Base-by-base conservation (phyloP, 2,888 invertebrate genomes). In the Teleiodes luculella region DNA sequence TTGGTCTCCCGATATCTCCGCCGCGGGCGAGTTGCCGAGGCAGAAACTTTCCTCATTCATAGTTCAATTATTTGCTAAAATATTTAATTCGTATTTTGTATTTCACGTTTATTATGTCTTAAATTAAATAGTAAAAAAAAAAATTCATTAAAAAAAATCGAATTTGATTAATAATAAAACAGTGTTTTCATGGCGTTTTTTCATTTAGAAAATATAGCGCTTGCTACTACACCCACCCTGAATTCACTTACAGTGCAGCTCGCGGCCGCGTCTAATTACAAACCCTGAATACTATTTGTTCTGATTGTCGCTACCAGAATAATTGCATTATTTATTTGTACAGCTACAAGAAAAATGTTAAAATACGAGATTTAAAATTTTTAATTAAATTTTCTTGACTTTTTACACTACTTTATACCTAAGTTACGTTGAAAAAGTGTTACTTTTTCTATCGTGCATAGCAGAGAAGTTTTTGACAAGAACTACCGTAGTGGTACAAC, bases 281-380 rank as follows among this genome's bases (percentile, higher is more conserved):
- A 84, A 78, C 75, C 78, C 73, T 77, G 78, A 78, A 80, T 70
- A 66, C 77, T 83, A 83, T 84, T 84, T 86, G 80, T 78, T 76
- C 72, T 59, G 78, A 81, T 84, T 85, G 80, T 80, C 78, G 69
- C 71, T 62, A 74, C 78, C 71, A 71, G 73, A 76, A 76, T 80
- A 77, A 82, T 80, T 80, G 78, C 81, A 79, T 80, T 73, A 83
- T 81, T 80, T 65, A 66, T 67, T 72, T 69, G 65, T 65, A 66
- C 65, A 61, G 62, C 65, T 61, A 58, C 62, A 59, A 61, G 59
- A 61, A 59, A 62, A 67, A 64, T 62, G 67, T 65, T 68, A 70
- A 70, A 74, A 76, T 65, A 63, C 66, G 69, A 66, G 66, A 65
- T 66, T 69, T 67, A 67, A 58, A 62, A 70, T 73, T 66, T 47